These are phyloP conservation scores for Caenorhabditis sp. DNA, from an alignment of 2,888 invertebrate species.

Conservation along the genomic window DNA sequence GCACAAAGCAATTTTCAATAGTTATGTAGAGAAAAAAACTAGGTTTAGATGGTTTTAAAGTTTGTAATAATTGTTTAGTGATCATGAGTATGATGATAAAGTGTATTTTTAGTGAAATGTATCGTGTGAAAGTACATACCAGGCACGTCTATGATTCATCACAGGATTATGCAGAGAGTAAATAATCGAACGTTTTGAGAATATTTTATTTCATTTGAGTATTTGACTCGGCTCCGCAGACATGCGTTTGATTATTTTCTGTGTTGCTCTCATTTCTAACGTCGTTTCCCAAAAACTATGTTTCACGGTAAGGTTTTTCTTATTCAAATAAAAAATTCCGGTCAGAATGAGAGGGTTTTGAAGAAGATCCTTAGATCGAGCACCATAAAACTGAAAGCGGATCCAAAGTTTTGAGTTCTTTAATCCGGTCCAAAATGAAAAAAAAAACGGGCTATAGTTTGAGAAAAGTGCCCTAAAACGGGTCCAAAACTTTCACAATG, in stretches of 20 bases:
- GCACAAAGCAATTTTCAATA: conserved; percentile 31
- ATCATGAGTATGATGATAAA: no score
- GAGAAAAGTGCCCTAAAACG: no score
- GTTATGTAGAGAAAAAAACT: background rate
- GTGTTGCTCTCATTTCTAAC: background rate
- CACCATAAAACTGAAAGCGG: no score
- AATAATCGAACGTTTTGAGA: background rate
- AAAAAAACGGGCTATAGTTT: no score
- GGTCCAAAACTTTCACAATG: no score
- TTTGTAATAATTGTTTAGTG: no score
- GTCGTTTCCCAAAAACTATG: background rate
- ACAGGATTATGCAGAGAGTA: background rate
- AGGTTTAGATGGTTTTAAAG: background rate
- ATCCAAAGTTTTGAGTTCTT: no score
- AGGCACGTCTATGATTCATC: background rate
- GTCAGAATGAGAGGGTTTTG: no score
- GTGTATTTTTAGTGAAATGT: background rate
- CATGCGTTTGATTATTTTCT: background rate
- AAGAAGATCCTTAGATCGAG: no score
- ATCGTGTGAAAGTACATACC: background rate
- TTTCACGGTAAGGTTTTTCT: background rate
- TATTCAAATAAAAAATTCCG: no score
- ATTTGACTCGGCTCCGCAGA: background rate
- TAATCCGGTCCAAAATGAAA: no score
- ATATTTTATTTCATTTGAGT: background rate